Percentiles rank a stretch among this genome's conserved stretches.
Evolutionary conservation across 2,113 vertebrate genomes (phyloP).

Genomic region (Podarcis cretensis): DNA sequence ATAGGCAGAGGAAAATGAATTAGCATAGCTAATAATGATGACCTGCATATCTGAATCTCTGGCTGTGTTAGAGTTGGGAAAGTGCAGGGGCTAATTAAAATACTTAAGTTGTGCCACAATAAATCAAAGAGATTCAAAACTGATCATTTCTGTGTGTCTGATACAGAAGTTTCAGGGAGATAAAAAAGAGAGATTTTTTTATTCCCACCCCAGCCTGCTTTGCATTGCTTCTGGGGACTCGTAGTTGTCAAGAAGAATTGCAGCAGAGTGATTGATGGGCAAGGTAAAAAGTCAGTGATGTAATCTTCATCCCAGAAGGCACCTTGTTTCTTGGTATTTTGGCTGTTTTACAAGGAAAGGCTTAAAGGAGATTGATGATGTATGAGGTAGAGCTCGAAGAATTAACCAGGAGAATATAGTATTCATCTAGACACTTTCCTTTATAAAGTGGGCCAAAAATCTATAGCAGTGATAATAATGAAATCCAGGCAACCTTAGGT

Average conservation of each 20-base stretch:
- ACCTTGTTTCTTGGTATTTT: conserved; percentile 41
- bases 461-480: conserved; percentile 36
- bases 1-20: conserved; percentile 9
- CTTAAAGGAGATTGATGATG: conserved; percentile 53
- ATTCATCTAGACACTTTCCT: conserved; percentile 34
- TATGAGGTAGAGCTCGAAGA: conserved; percentile 46
- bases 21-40: conserved; percentile 14
- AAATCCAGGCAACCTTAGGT: conserved; percentile 48
- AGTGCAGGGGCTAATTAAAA: conserved; percentile 52
- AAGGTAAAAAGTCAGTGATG: conserved; percentile 73
- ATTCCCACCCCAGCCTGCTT: conserved; percentile 4
- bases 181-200: conserved; percentile 16
- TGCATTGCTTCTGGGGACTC: conserved; percentile 47
- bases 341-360: conserved; percentile 56
- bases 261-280: conserved; percentile 72
- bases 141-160: conserved; percentile 37
- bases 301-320: conserved; percentile 67
- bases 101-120: conserved; percentile 38
- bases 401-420: conserved; percentile 48
- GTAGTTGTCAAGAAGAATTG: conserved; percentile 55
- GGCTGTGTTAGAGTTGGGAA: conserved; percentile 1
- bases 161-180: conserved; percentile 25
- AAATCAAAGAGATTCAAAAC: conserved; percentile 47
- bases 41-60: conserved; percentile 34
- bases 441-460: conserved; percentile 38